These are phyloP conservation scores for Sebastes goodei DNA, from an alignment of 2,797 vertebrate genomes.

Conservation along the genomic window DNA sequence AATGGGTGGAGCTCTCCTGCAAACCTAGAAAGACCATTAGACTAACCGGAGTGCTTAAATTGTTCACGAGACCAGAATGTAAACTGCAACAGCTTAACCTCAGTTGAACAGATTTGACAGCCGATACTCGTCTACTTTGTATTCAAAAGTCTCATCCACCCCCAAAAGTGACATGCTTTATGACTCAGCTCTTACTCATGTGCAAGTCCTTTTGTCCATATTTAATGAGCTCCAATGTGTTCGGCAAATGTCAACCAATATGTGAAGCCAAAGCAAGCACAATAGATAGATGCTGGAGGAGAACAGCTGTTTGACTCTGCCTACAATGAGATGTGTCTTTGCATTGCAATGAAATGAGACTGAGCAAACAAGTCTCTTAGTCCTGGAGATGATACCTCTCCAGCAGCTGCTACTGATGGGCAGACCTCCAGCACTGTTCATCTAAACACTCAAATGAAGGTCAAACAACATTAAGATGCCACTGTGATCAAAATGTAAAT, in stretches of 20 bases:
- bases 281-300: not conserved
- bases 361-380: slow-evolving; percentile 5
- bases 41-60: not conserved
- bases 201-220: slow-evolving; percentile 53
- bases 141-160: slow-evolving; percentile 44
- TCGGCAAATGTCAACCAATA: slow-evolving; percentile 50
- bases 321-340: slow-evolving; percentile 13
- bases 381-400: not conserved
- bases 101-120: slow-evolving; percentile 24
- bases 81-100: not conserved
- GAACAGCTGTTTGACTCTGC: slow-evolving; percentile 27
- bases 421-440: not conserved
- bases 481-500: slow-evolving; percentile 39
- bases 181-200: slow-evolving; percentile 69
- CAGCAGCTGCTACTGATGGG: slow-evolving; percentile 26
- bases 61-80: not conserved
- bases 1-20: not conserved
- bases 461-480: not conserved
- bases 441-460: not conserved
- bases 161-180: slow-evolving; percentile 21
- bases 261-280: not conserved
- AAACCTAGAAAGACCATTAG: not conserved
- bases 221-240: slow-evolving; percentile 40
- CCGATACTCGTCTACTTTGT: slow-evolving; percentile 1
- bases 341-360: slow-evolving; percentile 11